phyloP scores from a whole-genome alignment of 2,888 invertebrate genomes.

The Nemotelus pantherinus region DNA sequence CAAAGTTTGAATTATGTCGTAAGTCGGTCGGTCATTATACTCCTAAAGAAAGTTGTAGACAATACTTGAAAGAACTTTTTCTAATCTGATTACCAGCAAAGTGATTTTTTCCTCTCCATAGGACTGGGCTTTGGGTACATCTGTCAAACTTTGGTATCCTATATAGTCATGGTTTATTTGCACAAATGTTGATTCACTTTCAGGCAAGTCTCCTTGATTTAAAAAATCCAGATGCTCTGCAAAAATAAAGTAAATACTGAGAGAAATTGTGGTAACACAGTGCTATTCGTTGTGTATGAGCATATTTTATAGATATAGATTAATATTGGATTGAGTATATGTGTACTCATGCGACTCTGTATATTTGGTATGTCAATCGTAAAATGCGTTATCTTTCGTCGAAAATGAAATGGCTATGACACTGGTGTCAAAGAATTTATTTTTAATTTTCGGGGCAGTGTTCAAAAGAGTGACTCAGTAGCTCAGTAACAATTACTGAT shows the following conservation, averaged over 20 bases:
- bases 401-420: no score
- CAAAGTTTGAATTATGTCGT: conserved; percentile 79
- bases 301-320: no score
- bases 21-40: conserved; percentile 73
- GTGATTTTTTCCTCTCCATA: conserved; percentile 74
- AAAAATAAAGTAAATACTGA: background rate
- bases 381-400: no score
- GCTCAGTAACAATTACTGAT: no score
- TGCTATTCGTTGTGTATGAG: background rate
- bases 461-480: no score
- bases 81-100: conserved; percentile 62
- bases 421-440: no score
- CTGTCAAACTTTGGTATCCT: conserved; percentile 94
- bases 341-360: no score
- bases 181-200: conserved; percentile 83
- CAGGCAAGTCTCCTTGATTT: conserved; percentile 79
- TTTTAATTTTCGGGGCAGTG: no score
- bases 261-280: background rate
- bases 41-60: conserved; percentile 62
- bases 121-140: conserved; percentile 85
- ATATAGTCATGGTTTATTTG: conserved; percentile 92
- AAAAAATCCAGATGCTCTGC: conserved; percentile 97
- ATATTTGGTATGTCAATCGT: no score
- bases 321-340: no score
- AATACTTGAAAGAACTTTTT: conserved; percentile 45